A percentile compares a stretch with the other conserved stretches of the same genome.
These are phyloP conservation scores for Nomada goodeniana DNA, from an alignment of 2,888 invertebrate genomes.

Conservation along the genomic window DNA sequence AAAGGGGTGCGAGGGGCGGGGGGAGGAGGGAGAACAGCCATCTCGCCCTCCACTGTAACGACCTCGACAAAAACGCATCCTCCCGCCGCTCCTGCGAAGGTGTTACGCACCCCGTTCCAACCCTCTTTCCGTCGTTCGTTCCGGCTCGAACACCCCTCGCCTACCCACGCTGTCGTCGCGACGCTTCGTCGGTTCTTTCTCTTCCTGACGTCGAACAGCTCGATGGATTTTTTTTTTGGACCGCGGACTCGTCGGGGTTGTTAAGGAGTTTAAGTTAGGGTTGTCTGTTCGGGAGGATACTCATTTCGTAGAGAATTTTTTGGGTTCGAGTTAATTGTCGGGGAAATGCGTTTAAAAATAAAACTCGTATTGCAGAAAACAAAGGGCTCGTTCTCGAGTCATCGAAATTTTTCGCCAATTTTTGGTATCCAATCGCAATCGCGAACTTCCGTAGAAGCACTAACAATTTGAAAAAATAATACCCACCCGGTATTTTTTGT, in stretches of 20 bases:
- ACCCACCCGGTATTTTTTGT: too few species aligned
- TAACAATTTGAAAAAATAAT: too few species aligned
- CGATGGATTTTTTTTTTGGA: constrained; percentile 22
- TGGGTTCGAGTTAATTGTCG: too few species aligned
- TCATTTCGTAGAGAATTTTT: too few species aligned
- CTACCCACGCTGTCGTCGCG: constrained; percentile 12
- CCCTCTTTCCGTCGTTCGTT: constrained; percentile 31
- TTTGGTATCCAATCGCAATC: too few species aligned
- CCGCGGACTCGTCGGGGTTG: constrained; percentile 32
- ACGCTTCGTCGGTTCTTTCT: constrained; percentile 40
- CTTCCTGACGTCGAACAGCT: constrained; percentile 34
- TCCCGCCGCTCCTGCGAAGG: constrained; percentile 55
- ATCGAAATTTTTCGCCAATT: too few species aligned
- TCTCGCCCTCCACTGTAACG: constrained; percentile 50
- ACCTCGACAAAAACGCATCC: constrained; percentile 69
- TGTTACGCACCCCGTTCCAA: constrained; percentile 39
- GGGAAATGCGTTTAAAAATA: too few species aligned
- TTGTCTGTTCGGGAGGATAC: constrained; percentile 30
- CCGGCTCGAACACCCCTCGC: neutral
- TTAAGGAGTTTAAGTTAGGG: neutral
- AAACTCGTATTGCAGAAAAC: too few species aligned
- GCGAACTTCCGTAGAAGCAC: too few species aligned
- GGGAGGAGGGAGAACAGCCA: constrained; percentile 43
- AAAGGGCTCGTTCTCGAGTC: too few species aligned
- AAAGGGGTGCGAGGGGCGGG: constrained; percentile 44